Base-by-base conservation (phyloP, 2,797 vertebrate genomes). In the Trachurus trachurus region DNA sequence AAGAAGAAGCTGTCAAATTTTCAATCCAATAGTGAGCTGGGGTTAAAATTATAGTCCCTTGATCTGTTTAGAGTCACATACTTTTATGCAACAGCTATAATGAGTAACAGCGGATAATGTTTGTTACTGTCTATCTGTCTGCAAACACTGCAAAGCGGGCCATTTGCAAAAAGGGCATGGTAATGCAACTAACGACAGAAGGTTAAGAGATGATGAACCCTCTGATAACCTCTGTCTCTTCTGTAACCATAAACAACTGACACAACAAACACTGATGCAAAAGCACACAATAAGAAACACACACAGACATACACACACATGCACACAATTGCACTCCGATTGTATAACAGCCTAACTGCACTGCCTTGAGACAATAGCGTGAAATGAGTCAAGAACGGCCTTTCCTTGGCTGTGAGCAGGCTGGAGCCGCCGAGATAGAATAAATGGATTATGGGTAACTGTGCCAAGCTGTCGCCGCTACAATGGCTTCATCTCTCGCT, bases 131-230 rank as follows among this genome's bases (percentile, higher is more conserved):
- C 62, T 73, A 67, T n/a, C 8, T 49, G 71, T 79, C 62, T 73
- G 69, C 21, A 52, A 71, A 74, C 70, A 74, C 74, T 73, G n/a
- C 44, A 9, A 9, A 54, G 66, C 57, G 66, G 45, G 59, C 50
- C 52, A 59, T 78, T 53, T 69, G 45, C 42, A 71, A 50, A 54
- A 22, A 64, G 50, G 57, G 6, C 45, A 63, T 7, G 47, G 71
- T 86, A 80, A 85, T 74, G 78, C 64, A 88, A 83, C 72, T 59
- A 67, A 69, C 63, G 61, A 85, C 56, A 71, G 19, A 39, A 69
- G 63, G 54, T 74, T 40, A 72, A 68, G 59, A 22, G 67, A 82
- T 60, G 58, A 66, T 85, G 82, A 83, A 60, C 16, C 75, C 58
- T 81, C 12, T 57, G 71, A 82, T 78, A 85, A 90, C 77, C 79